Evolutionary conservation across 2,888 invertebrate species (phyloP), one percentile per base, ranked within the genome.

Genomic region (Xanthia togata): DNA sequence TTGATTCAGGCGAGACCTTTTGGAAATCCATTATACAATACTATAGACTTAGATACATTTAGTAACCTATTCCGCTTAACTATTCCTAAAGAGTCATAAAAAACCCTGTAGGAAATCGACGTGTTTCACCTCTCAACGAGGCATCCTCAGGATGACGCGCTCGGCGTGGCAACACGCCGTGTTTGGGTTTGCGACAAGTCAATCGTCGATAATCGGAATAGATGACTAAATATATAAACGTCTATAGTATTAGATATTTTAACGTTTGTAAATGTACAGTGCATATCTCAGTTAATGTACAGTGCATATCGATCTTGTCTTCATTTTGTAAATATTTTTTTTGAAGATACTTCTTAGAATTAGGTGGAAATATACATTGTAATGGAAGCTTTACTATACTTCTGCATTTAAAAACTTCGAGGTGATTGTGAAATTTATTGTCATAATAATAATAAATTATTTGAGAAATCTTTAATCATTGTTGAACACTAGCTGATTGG

Each of bases 241-340:
- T 31, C 31, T 31, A 31, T 31, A 31, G 31, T 31, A 31, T 31
- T 31, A 78, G 62, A 89, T 92, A 93, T 90, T 90, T 91, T 87
- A 91, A 92, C 89, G 89, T 93, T 91, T 92, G 90, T 89, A 82
- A 91, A 90, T 95, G 92, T 94, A 94, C 91, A 94, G 93, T 92
- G 92, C 95, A 95, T 96, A 95, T 96, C 96, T 73, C 77, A 79
- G 79, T 83, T 81, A 93, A 90, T 95, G 92, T 94, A 94, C 92
- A 94, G 93, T 92, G 93, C 96, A 96, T 96, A 96, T 96, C 95
- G 93, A 88, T 88, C 89, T 90, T 91, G 92, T 94, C 91, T 94
- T 93, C 90, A 91, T 94, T 94, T 94, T 96, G 96, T 96, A 96
- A 92, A 96, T 96, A 96, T 90, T 89, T 92, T 53, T 93, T 90